Base-by-base conservation (phyloP, 2,888 invertebrate genomes). In the Candidula unifasciata region DNA sequence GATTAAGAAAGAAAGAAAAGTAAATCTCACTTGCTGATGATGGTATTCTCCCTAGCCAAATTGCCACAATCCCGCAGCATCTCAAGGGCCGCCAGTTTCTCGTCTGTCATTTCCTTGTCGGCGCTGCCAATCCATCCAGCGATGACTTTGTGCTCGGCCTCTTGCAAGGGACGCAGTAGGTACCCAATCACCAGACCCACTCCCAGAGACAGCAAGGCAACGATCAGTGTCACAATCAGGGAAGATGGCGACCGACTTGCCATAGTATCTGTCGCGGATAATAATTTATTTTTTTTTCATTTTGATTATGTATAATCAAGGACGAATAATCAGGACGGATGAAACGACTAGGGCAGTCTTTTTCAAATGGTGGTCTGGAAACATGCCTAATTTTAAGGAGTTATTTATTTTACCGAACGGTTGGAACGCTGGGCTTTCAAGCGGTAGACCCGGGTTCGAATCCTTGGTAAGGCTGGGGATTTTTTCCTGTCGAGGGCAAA, bases 121-220 rank as follows among this genome's bases (percentile, higher is more conserved):
- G 30, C 13, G 21, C 76, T 44, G 21, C 60, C 37, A 30, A 27
- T 16, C 74, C 79, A 74, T 0, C 71, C 79, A 18, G 30, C 54
- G 16, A 64, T 33, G 6, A 30, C 52, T 33, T 68, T 30, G 37
- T 66, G 82, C 1, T 57, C 60, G 21, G 24, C 10, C 0, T 74
- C 76, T 54, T 54, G 52, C 21, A 85, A 83, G 8, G 87, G 83
- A 21, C 83, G 84, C 52, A 88, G 83, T 21, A 88, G 78, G 82
- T 88, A 88, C 33, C 88, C 88, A 21, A 88, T 86, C 18, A 88
- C 87, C 10, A 88, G 82, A 35, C 88, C 88, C 52, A 84, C 82
- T 8, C 88, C 88, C 68, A 88, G 74, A 8, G 86, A 79, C n/a
- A 88, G 78, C 10, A 87, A 83, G 3, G 86, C 82, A 3, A 88